Base-by-base conservation (phyloP, 2,888 invertebrate species). In the Thymelicus lineola region DNA sequence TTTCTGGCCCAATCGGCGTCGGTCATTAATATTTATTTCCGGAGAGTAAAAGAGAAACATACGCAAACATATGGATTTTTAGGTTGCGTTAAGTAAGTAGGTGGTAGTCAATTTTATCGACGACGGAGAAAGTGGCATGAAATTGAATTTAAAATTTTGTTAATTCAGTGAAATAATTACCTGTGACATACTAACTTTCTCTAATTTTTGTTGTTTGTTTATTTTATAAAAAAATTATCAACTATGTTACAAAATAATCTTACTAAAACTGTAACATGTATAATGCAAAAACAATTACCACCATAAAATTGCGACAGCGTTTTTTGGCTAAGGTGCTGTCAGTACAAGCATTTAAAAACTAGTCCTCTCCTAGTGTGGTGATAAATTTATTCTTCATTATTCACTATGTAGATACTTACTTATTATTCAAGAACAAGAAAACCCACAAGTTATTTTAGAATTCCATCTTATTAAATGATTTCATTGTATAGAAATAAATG, bases 21-120 rank as follows among this genome's bases (percentile, higher is more conserved):
- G 53, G 67, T 55, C 35, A 68, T 68, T 68, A 68, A 68, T 28
- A 68, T 62, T 68, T 62, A 68, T 53, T 61, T 68, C 45, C 61
- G 17, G 61, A 62, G 55, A 61, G 46, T 55, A 62, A 61, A 68
- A 68, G 20, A 55, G 45, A 46, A 61, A 61, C 17, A 68, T 53
- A 20, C 28, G 14, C 36, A 42, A 45, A 45, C 15, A 15, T 67
- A n/a, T 10, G 42, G 20, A 28, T 55, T 62, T 67, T 55, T 62
- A 62, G 20, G 46, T 62, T 55, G 20, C 45, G 20, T 6, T 46
- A 62, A 46, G 35, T 36, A 57, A 36, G 62, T 62, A 48, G 6
- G 46, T 28, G 45, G n/a, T n/a, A n/a, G n/a, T n/a, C n/a, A n/a
- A n/a, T 15, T 17, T 36, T 68, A 45, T 46, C 17, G 46, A 17